Base-by-base conservation (phyloP, 2,888 invertebrate species). In the Hanleya hanleyi region DNA sequence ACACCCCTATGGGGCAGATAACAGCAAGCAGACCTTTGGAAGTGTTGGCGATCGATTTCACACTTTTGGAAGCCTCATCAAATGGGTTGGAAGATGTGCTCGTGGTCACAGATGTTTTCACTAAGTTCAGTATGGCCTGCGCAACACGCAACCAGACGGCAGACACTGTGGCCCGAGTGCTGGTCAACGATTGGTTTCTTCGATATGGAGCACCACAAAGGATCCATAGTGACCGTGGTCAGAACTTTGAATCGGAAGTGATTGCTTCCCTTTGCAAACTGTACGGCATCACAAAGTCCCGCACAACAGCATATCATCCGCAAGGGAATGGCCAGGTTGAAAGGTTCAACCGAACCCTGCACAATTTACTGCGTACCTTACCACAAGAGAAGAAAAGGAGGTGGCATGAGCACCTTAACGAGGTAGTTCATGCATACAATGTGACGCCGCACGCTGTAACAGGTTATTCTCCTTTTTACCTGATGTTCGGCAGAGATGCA, bases 101-200 rank as follows among this genome's bases (percentile, higher is more conserved):
- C n/a, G 50, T 68, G 22, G 51, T 68, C 36, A 33, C 50, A 26
- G 68, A 68, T 33, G 50, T 68, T 6, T 68, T 51, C 61, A 51
- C 57, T 9, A 57, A 57, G 61, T 57, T 57, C 33, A 57, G 3
- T 1, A 29, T 57, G 29, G 2, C 33, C 18, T 32, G 26, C 29
- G 61, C 61, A 32, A 57, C 61, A 26, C 18, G 26, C 18, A 57
- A 57, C 29, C 61, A 57, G 29, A 12, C 33, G 18, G 61, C 5
- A n/a, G n/a, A 57, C n/a, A 57, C 61, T 26, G 15, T 57, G 1
- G 15, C 61, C 18, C 18, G 61, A 32, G 6, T 57, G 15, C 9
- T 57, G 33, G 61, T 57, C 33, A 57, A 81, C 33, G 61, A 57
- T 15, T 57, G 61, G 61, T 9, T 57, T 29, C 29, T 57, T 15